phyloP scores from a whole-genome alignment of 1,140 invertebrate species.

The Aleiodes sp. region DNA sequence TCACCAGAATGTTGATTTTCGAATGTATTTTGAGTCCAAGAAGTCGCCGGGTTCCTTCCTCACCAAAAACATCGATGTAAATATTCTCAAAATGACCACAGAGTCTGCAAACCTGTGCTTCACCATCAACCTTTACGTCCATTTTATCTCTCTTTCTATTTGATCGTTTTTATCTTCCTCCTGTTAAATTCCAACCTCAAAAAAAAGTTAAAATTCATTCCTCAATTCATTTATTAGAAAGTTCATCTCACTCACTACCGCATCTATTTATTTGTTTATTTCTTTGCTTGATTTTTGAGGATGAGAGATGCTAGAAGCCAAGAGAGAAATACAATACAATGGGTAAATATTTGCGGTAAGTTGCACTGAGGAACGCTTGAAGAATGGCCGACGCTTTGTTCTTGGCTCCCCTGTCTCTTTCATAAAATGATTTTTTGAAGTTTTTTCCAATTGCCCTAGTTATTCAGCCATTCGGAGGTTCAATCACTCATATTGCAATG shows the following conservation, averaged over 20 bases:
- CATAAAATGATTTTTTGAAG: background rate
- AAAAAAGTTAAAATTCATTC: too few species aligned
- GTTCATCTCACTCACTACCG: too few species aligned
- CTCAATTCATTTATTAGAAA: too few species aligned
- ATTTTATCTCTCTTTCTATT: slow-evolving; percentile 39
- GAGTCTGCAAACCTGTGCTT: slow-evolving; percentile 58
- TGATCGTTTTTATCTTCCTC: background rate
- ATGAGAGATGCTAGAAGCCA: too few species aligned
- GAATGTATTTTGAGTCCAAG: slow-evolving; percentile 56
- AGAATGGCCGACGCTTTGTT: slow-evolving; percentile 14
- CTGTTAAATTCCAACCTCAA: too few species aligned
- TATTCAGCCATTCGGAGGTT: background rate
- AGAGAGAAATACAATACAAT: too few species aligned
- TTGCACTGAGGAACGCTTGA: background rate
- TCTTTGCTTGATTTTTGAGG: background rate
- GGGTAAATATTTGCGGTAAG: background rate
- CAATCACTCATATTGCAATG: too few species aligned
- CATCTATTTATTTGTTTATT: too few species aligned
- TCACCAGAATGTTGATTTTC: slow-evolving; percentile 63
- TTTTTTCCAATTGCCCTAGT: too few species aligned
- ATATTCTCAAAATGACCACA: slow-evolving; percentile 59
- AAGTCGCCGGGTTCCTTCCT: slow-evolving; percentile 55
- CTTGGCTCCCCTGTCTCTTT: background rate
- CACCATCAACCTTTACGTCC: slow-evolving; percentile 52
- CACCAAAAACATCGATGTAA: slow-evolving; percentile 60